phyloP scores from a whole-genome alignment of 2,797 vertebrate species.

The Cossypha dichroa region DNA sequence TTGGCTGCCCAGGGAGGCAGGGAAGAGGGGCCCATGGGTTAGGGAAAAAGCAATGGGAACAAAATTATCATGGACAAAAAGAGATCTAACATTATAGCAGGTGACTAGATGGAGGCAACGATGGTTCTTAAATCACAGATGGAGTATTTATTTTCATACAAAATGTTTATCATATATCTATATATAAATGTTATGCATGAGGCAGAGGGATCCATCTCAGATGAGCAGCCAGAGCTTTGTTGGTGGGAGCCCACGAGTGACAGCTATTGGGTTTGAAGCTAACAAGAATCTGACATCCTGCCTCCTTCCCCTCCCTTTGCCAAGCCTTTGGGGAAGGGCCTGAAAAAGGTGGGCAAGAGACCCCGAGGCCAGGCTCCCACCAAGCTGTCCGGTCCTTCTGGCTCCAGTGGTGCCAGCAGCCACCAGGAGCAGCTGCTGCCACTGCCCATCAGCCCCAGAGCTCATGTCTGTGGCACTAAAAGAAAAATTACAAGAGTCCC shows the following conservation, averaged over 20 bases:
- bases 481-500: neutral
- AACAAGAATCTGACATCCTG: neutral
- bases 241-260: neutral
- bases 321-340: neutral
- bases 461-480: fast-evolving
- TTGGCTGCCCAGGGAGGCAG: neutral
- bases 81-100: neutral
- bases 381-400: fast-evolving
- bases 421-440: neutral
- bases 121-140: neutral
- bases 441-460: neutral
- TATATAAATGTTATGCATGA: neutral
- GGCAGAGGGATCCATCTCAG: neutral
- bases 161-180: neutral
- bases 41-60: neutral
- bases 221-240: neutral
- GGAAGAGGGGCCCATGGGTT: neutral
- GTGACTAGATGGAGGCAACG: neutral
- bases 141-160: conserved; percentile 52
- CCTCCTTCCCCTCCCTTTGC: neutral
- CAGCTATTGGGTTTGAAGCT: neutral
- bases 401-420: neutral
- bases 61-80: neutral
- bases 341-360: neutral
- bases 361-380: fast-evolving